A percentile compares a stretch with the other conserved stretches of the same genome.
These are phyloP conservation scores for Ormyrus labotus DNA, from an alignment of 2,888 invertebrate species.

Conservation along the genomic window DNA sequence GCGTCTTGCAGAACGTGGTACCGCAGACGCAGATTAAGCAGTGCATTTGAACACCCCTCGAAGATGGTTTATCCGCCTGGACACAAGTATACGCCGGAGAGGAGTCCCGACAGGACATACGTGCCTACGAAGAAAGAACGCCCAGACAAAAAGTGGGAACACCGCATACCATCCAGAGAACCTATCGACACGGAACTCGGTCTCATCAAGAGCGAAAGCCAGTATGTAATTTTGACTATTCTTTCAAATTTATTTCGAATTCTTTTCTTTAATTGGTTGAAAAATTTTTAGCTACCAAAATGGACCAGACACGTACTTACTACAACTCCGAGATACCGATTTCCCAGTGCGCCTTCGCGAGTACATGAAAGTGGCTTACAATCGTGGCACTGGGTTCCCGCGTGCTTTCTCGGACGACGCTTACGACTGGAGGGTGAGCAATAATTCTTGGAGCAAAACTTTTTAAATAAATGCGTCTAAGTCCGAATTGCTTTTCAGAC, in stretches of 20 bases:
- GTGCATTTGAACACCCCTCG: conserved; percentile 93
- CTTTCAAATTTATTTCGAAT: background rate
- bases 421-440: conserved; percentile 86
- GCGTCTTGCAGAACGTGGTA: conserved; percentile 92
- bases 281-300: conserved; percentile 87
- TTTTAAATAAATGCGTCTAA: background rate
- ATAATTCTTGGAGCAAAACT: background rate
- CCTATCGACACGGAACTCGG: conserved; percentile 91
- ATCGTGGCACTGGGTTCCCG: conserved; percentile 84
- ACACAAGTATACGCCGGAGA: conserved; percentile 87
- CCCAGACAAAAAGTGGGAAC: conserved; percentile 81
- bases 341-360: conserved; percentile 95
- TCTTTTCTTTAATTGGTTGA: background rate
- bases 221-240: conserved; percentile 79
- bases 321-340: conserved; percentile 94
- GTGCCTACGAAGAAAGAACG: conserved; percentile 65
- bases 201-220: conserved; percentile 88
- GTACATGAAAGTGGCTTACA: conserved; percentile 95
- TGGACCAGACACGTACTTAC: conserved; percentile 96
- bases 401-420: conserved; percentile 81
- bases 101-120: conserved; percentile 80
- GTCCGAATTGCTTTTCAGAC: conserved; percentile 77
- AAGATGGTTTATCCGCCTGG: conserved; percentile 96
- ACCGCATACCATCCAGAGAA: conserved; percentile 85
- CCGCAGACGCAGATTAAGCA: conserved; percentile 88